phyloP scores from a whole-genome alignment of 2,888 invertebrate genomes.

The Orchestes rusci region DNA sequence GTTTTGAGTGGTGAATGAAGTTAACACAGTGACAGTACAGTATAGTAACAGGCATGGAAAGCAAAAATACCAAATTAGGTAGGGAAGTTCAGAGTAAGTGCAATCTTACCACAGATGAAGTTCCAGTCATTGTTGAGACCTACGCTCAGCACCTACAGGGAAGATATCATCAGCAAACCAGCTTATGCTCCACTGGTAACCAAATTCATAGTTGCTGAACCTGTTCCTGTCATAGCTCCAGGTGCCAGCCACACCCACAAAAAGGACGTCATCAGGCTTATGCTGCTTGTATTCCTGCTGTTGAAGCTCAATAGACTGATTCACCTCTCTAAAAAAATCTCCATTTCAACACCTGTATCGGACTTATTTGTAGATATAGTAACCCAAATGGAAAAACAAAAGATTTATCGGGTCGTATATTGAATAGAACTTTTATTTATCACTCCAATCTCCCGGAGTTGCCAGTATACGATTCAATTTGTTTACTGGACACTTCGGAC shows the following conservation, averaged over 20 bases:
- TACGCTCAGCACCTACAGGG: slow-evolving; percentile 26
- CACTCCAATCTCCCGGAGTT: slow-evolving; percentile 21
- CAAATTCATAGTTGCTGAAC: slow-evolving; percentile 24
- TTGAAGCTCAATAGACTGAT: too few species aligned
- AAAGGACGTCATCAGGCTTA: slow-evolving; percentile 20
- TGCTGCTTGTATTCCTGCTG: slow-evolving; percentile 15
- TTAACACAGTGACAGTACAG: too few species aligned
- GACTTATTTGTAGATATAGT: too few species aligned
- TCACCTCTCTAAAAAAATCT: too few species aligned
- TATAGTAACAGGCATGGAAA: too few species aligned
- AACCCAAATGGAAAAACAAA: slow-evolving; percentile 7
- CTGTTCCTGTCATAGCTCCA: slow-evolving; percentile 11
- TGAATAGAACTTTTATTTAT: slow-evolving; percentile 24
- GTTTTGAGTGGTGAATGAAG: too few species aligned
- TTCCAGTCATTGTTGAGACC: slow-evolving; percentile 12
- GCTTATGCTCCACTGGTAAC: slow-evolving; percentile 22
- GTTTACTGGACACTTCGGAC: slow-evolving; percentile 23
- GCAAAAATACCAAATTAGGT: neutral
- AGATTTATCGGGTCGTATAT: slow-evolving; percentile 18
- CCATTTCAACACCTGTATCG: too few species aligned
- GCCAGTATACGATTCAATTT: slow-evolving; percentile 23
- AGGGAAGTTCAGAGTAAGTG: too few species aligned
- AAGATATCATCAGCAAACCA: slow-evolving; percentile 29
- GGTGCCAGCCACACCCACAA: slow-evolving; percentile 21
- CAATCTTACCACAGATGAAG: too few species aligned